Evolutionary conservation across 1,140 invertebrate genomes (phyloP).

Genomic region (Anoplolepis gracilipes): DNA sequence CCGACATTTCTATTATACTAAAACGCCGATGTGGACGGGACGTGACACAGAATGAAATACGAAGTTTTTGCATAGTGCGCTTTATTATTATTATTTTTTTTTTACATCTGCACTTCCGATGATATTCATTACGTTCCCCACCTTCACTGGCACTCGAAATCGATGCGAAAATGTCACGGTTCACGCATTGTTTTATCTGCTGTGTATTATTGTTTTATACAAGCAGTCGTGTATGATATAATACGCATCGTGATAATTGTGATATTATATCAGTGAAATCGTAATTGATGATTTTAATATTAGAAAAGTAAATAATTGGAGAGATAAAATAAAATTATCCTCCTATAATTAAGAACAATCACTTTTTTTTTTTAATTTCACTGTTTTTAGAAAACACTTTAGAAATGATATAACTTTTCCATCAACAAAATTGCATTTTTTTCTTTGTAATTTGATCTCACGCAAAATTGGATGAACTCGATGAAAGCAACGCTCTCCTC

Average conservation of each 20-base stretch:
- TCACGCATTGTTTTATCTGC: neutral
- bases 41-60: conserved; percentile 59
- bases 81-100: conserved; percentile 9
- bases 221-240: neutral
- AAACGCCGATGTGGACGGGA: conserved; percentile 52
- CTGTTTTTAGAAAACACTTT: neutral
- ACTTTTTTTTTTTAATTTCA: neutral
- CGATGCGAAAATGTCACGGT: conserved; percentile 13
- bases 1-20: conserved; percentile 62
- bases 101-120: conserved; percentile 39
- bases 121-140: conserved; percentile 39
- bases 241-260: neutral
- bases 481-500: neutral
- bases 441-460: neutral
- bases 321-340: neutral
- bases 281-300: neutral
- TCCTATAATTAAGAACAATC: neutral
- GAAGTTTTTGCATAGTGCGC: conserved; percentile 44
- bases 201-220: neutral
- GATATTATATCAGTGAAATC: neutral
- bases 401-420: neutral
- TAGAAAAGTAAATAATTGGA: too few species aligned
- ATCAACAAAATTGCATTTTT: neutral
- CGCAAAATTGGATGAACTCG: conserved; percentile 17
- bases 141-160: neutral